Evolutionary conservation across 1,140 invertebrate genomes (phyloP), one percentile per base, ranked within the genome.

Genomic region (Anagrus nilaparvatae): DNA sequence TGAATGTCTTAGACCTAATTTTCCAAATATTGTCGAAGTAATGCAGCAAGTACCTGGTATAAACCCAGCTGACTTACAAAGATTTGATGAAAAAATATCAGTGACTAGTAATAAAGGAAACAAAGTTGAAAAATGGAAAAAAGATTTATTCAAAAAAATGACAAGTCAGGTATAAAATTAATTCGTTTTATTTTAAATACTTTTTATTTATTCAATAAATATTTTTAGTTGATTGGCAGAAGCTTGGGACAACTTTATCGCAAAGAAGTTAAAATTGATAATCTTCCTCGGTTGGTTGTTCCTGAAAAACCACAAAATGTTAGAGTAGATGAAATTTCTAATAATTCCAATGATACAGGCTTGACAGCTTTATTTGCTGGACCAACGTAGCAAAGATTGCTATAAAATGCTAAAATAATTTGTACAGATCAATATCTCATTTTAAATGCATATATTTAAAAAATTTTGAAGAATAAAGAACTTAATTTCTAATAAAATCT

Each of bases 101-200:
- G 73, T 77, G 4, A 67, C 71, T 21, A 75, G 75, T 9, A 75
- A 75, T 39, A 82, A 80, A 52, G 81, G 81, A 16, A 78, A 79
- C 51, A 86, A 86, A 60, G 76, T 84, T 10, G 88, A 92, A 53
- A 90, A 90, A 56, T 81, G 81, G 44, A 91, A 90, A 60, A 88
- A 88, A 53, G 88, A 93, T 58, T 69, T 87, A 10, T 92, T 93
- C 60, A 91, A 86, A 60, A 90, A 88, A 66, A 76, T 94, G 29
- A 87, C 88, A 3, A 76, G 76, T 43, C 79, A 79, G 64, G 81
- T 87, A 62, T 62, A 60, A 56, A n/a, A 25, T 45, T 17, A 8
- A 17, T 16, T 23, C 23, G 20, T 40, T 32, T 21, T 32, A 31
- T 31, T 36, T 32, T 7, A 23, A 29, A 1, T 47, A 14, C 20